Evolutionary conservation across 30 jellyfish, hydroid and myxozoan species (phyloP).

Genomic region (Clytia hemisphaerica): DNA sequence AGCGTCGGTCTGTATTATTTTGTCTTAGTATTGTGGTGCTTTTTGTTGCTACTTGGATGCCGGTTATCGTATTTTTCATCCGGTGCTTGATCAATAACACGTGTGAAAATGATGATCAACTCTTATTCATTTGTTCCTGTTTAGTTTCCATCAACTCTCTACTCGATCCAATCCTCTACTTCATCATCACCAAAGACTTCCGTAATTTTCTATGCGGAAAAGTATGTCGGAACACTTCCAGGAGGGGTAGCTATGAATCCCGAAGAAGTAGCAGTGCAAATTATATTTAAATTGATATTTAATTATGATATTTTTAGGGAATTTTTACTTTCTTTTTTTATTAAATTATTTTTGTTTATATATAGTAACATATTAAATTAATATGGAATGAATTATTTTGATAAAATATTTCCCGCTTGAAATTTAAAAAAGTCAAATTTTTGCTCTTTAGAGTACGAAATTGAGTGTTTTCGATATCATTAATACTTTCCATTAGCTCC

Average conservation of each 20-base stretch:
- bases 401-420: too few relatives aligned
- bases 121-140: slow-evolving; percentile 20
- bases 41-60: slow-evolving; percentile 22
- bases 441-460: too few relatives aligned
- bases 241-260: background rate
- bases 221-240: background rate
- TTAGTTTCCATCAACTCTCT: slow-evolving; percentile 21
- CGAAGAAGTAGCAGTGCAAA: background rate
- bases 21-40: slow-evolving; percentile 16
- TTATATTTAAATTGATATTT: background rate
- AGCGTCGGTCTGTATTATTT: slow-evolving; percentile 19
- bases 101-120: slow-evolving; percentile 19
- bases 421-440: too few relatives aligned
- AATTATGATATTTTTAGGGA: too few relatives aligned
- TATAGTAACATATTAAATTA: too few relatives aligned
- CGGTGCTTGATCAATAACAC: slow-evolving; percentile 16
- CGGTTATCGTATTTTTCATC: slow-evolving; percentile 13
- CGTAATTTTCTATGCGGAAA: slow-evolving; percentile 17
- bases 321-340: too few relatives aligned
- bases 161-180: slow-evolving; percentile 17
- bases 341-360: too few relatives aligned
- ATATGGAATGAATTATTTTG: too few relatives aligned
- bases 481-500: too few relatives aligned
- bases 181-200: slow-evolving; percentile 19
- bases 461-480: too few relatives aligned